Evolutionary conservation across 1,140 invertebrate genomes (phyloP), one percentile per base, ranked within the genome.

Genomic region (Bacillus rossius): DNA sequence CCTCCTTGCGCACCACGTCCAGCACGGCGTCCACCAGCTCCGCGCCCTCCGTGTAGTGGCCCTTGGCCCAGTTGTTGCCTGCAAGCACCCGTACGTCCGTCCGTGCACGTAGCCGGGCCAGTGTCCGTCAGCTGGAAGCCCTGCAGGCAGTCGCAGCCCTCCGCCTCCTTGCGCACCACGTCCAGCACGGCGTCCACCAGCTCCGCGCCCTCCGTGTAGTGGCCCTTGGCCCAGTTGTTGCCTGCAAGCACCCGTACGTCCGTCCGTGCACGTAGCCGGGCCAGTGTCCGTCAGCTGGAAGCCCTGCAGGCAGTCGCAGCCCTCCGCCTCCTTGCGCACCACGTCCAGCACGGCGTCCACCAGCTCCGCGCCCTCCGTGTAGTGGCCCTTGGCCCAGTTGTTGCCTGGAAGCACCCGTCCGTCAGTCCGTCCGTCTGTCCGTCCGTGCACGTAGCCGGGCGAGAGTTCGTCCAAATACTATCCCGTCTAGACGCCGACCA

Each of bases 21-120:
- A 95, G 71, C 5, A 94, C 91, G 2, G 88, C 83, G 67, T 96
- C 92, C 2, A 92, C 86, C 45, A 92, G 73, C 69, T 89, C 87
- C n/a, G 86, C 86, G 48, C 86, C 94, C 68, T 88, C 87, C 43
- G 94, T 96, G 80, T 96, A 96, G 70, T 94, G 90, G 47, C 91
- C 59, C 61, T 66, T 57, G 60, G 66, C 45, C 84, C 76, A 63
- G 40, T 59, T 59, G 42, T 63, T 63, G 13, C 58, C 53, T 50
- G 48, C 48, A 34, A 34, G 29, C 4, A 34, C 29, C 4, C 29
- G 10, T 4, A 34, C 29, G 10, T 10, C 29, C n/a, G n/a, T n/a
- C n/a, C 0, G 86, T 85, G 4, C 86, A 84, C 73, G 87, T 76
- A 1, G 88, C 88, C n/a, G 86, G 85, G 0, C 88, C 88, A 52